phyloP scores from a whole-genome alignment of 2,113 vertebrate genomes.

The Colaptes auratus region DNA sequence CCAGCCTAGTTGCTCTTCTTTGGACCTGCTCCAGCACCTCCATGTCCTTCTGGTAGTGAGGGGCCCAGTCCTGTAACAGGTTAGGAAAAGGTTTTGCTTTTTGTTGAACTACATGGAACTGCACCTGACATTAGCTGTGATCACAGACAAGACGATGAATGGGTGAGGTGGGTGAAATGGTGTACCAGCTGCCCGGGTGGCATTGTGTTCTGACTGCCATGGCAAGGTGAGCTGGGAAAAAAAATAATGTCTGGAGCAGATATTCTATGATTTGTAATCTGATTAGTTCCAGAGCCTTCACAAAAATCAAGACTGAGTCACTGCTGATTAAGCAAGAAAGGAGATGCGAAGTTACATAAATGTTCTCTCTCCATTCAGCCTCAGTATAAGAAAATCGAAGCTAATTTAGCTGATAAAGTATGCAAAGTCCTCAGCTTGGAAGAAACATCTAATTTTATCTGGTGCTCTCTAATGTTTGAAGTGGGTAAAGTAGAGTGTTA shows the following conservation, averaged over 20 bases:
- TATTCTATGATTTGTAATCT: neutral
- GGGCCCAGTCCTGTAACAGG: neutral
- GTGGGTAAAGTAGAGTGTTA: neutral
- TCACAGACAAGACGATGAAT: rapidly evolving
- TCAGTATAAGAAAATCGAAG: neutral
- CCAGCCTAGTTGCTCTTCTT: too few relatives aligned
- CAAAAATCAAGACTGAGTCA: slow-evolving; percentile 7
- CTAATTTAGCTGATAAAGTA: slow-evolving; percentile 36
- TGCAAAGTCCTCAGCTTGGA: neutral
- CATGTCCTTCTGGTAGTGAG: too few relatives aligned
- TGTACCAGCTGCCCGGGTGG: neutral
- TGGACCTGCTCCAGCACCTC: too few relatives aligned
- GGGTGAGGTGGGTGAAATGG: neutral
- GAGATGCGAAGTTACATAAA: neutral
- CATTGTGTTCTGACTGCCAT: neutral
- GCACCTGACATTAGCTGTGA: neutral
- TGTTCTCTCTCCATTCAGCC: neutral
- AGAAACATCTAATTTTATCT: slow-evolving; percentile 32
- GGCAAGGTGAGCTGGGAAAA: neutral
- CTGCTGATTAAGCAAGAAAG: slow-evolving; percentile 40
- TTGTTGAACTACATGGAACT: neutral
- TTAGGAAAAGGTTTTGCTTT: neutral
- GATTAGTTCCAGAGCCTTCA: neutral
- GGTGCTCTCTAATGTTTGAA: neutral
- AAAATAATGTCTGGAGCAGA: neutral